These are phyloP conservation scores for Abramis brama DNA, from an alignment of 2,113 vertebrate species.

Conservation along the genomic window DNA sequence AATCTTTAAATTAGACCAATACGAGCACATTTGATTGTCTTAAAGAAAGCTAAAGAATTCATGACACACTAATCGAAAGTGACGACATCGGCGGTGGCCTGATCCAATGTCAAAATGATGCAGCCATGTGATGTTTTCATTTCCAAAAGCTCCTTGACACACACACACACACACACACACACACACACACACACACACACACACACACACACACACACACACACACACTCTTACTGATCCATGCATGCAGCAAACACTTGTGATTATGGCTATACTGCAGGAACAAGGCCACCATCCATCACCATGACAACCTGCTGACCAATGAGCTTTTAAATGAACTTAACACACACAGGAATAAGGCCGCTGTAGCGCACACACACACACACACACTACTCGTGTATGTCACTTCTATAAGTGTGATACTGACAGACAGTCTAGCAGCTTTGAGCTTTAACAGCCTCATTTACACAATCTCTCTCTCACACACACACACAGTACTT, in stretches of 20 bases:
- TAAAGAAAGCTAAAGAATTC: not conserved
- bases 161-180: conserved; percentile 5
- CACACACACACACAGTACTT: conserved; percentile 28
- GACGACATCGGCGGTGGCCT: not conserved
- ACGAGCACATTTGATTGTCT: not conserved
- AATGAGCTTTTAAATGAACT: conserved; percentile 46
- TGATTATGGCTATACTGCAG: conserved; percentile 31
- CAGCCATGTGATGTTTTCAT: not conserved
- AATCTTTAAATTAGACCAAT: not conserved
- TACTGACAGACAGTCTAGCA: conserved; percentile 44
- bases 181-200: conserved; percentile 12
- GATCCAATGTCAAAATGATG: not conserved
- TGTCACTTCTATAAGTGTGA: conserved; percentile 39
- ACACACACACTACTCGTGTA: not conserved
- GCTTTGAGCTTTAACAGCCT: conserved; percentile 32
- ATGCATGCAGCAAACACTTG: conserved; percentile 42
- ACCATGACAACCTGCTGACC: conserved; percentile 43
- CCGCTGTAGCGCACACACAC: not conserved
- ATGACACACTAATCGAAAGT: not conserved
- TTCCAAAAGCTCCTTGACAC: not conserved
- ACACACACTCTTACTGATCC: conserved; percentile 30
- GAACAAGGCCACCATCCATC: conserved; percentile 40
- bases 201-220: conserved; percentile 7
- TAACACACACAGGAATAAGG: conserved; percentile 1
- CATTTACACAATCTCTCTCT: conserved; percentile 35